Evolutionary conservation across 2,888 invertebrate species (phyloP).

Genomic region (Heliconius sara): DNA sequence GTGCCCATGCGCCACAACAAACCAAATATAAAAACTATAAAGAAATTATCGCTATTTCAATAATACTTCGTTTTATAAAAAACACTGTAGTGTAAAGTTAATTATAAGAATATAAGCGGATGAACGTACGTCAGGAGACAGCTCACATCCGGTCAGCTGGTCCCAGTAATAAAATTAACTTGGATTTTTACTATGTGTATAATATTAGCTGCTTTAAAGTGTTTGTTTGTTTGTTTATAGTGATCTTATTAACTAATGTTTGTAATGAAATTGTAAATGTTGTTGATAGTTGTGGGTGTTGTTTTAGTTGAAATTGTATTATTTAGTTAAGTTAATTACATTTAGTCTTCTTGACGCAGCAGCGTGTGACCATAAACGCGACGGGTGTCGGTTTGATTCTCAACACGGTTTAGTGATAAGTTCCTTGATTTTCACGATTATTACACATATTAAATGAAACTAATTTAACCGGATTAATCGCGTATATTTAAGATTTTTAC

Average conservation of each 20-base stretch:
- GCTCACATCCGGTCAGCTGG: constrained; percentile 34
- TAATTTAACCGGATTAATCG: too few species aligned
- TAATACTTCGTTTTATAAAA: not conserved
- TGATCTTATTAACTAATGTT: not conserved
- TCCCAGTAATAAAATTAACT: constrained; percentile 2
- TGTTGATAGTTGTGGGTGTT: not conserved
- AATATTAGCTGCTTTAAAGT: not conserved
- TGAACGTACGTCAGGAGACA: constrained; percentile 26
- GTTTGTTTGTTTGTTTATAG: constrained; percentile 17
- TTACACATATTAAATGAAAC: too few species aligned
- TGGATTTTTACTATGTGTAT: not conserved
- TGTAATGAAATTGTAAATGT: not conserved
- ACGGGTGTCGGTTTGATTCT: too few species aligned
- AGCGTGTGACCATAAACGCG: too few species aligned
- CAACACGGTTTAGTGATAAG: too few species aligned
- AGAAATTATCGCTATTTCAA: not conserved
- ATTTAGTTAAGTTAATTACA: not conserved
- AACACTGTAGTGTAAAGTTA: not conserved
- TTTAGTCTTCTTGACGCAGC: too few species aligned
- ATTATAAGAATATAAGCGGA: constrained; percentile 12
- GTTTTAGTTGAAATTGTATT: not conserved
- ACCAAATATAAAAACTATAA: not conserved
- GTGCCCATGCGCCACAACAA: not conserved
- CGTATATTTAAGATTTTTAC: too few species aligned
- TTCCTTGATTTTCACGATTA: too few species aligned